Base-by-base conservation (phyloP, 2,888 invertebrate genomes). In the Parnassius glacialis region DNA sequence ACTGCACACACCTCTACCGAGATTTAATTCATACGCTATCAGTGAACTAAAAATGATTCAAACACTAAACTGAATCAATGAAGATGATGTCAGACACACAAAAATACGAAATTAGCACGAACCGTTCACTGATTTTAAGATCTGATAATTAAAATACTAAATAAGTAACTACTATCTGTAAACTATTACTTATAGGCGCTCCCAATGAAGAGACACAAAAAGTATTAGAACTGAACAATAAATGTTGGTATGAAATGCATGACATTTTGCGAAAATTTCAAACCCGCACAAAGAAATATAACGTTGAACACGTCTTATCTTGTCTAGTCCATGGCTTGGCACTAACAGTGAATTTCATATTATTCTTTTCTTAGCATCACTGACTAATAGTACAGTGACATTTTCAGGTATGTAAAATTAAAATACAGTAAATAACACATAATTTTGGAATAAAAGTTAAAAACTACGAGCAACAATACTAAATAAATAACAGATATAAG, bases 11-110 rank as follows among this genome's bases (percentile, higher is more conserved):
- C 63, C 67, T 61, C 69, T 62, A 67, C 68, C 70, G 72, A 73
- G 77, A 77, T 75, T 77, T 69, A 73, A 76, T 73, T 75, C 71
- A 75, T 76, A 79, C 75, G 69, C 67, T 73, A 73, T 70, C 65
- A 64, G 57, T 70, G 71, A 66, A 73, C 72, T 67, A 68, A 74
- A 73, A 73, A 77, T 80, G 81, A 84, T 79, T 80, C 83, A 82
- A 82, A 80, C 75, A 72, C 75, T 76, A 80, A 81, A 80, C 80
- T 76, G 76, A 76, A 74, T 74, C 71, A 68, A 67, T 65, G 62
- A 58, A 64, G 71, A 74, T 87, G 86, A 87, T 84, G 84, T 86
- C 85, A 85, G 85, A 80, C 65, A 54, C 64, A 61, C 68, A 71
- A 77, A 77, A 75, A 76, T 73, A 76, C 69, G 66, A 78, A 83